Evolutionary conservation across 2,888 invertebrate species (phyloP), one percentile per base, ranked within the genome.

Genomic region (Liodrosophila aerea): DNA sequence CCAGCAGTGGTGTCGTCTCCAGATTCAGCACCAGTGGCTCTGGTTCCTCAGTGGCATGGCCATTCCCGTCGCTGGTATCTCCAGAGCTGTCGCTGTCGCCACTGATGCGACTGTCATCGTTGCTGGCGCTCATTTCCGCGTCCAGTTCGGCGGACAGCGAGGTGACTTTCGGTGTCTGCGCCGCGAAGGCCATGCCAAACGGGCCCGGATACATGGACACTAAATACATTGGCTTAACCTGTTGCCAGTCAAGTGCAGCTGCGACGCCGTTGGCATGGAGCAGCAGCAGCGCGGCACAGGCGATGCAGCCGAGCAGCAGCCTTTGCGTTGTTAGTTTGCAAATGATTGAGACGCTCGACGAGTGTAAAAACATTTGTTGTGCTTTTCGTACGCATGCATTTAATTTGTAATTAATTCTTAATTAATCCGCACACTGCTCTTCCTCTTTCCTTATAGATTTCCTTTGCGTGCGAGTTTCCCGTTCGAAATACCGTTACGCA

Each of bases 191-290:
- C 59, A 64, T 67, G 36, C 70, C 63, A 5, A 61, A 57, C 13
- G 82, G 71, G 9, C 76, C 62, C 50, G 88, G 86, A 63, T 85
- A 85, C 87, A 89, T 89, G 53, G 88, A 83, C 18, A 89, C 87
- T 65, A 89, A 74, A 71, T 87, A 87, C 89, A 89, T 89, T 12
- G 89, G 89, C 71, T 88, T 89, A 60, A 89, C 89, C 69, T 82
- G 76, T 64, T 82, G 78, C 89, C 89, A 89, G 61, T 87, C 85
- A 51, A 88, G 69, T 34, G 86, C 80, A n/a, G 73, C 57, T 9
- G 64, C 51, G 36, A 52, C 39, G 50, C 60, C 54, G 53, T 22
- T 22, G 22, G 22, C 22, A 22, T 22, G 29, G 12, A 56, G 66
- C 43, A 73, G 62, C 65, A 64, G 54, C 63, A 68, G 49, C 31